A percentile compares a stretch with the other conserved stretches of the same genome.
phyloP scores from a whole-genome alignment of 64 coral and sea anemone genomes.

The Dendronephthya gigantea region DNA sequence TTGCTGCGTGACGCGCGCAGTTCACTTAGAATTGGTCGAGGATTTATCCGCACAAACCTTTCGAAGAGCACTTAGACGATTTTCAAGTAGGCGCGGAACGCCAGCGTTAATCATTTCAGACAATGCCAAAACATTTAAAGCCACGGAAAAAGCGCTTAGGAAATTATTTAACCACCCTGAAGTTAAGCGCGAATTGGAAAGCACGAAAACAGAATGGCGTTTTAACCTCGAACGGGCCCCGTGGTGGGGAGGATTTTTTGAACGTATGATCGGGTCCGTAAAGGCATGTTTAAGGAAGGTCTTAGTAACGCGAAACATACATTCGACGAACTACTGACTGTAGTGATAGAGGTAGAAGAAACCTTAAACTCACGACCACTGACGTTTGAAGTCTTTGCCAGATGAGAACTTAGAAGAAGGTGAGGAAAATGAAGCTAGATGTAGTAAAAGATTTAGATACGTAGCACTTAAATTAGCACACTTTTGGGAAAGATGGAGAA shows the following conservation, averaged over 20 bases:
- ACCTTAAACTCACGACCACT: background rate
- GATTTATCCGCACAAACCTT: background rate
- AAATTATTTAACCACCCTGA: background rate
- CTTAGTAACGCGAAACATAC: background rate
- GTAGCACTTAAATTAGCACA: background rate
- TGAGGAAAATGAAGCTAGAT: background rate
- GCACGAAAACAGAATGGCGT: background rate
- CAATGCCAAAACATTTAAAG: background rate
- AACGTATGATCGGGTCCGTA: background rate
- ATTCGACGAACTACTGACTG: background rate
- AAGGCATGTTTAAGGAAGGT: background rate
- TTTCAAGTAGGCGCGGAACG: background rate
- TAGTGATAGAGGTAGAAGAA: background rate
- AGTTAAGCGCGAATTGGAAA: background rate
- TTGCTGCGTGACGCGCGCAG: background rate
- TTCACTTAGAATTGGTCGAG: background rate
- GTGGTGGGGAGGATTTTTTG: background rate
- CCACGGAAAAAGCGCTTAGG: background rate
- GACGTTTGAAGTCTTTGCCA: background rate
- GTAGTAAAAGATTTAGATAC: background rate
- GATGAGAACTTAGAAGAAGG: slow-evolving; percentile 4
- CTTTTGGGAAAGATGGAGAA: slow-evolving; percentile 8
- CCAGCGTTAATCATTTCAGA: background rate
- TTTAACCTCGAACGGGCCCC: background rate
- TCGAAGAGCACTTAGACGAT: background rate